Conservation (phyloP, 1,140 invertebrate species). For the Octopus sinensis region DNA sequence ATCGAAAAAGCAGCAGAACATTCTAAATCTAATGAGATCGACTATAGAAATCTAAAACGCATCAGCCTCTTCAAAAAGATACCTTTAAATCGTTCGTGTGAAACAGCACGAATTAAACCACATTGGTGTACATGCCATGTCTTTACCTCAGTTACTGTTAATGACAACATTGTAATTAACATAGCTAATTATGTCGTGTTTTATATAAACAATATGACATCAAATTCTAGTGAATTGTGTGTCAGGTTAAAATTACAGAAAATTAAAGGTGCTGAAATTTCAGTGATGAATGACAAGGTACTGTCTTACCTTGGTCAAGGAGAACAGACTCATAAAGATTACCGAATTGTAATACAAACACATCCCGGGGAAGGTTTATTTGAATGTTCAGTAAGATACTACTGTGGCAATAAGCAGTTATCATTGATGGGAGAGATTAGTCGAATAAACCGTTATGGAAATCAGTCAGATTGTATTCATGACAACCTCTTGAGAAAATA, state of each 20-base stretch:
- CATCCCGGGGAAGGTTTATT: constrained; percentile 48
- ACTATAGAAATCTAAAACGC: constrained; percentile 15
- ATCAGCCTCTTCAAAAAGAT: constrained; percentile 55
- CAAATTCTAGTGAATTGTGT: constrained; percentile 34
- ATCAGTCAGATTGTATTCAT: constrained; percentile 45
- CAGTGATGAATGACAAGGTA: constrained; percentile 31
- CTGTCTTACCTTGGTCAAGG: constrained; percentile 38
- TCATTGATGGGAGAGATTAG: constrained; percentile 49
- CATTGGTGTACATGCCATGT: constrained; percentile 57
- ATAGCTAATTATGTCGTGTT: neutral
- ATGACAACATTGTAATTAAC: neutral
- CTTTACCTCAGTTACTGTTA: neutral
- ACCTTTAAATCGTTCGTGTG: constrained; percentile 53
- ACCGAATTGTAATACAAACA: constrained; percentile 45
- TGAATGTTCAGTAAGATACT: constrained; percentile 45
- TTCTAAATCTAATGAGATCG: no score
- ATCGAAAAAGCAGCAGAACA: constrained; percentile 1
- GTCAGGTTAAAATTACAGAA: constrained; percentile 23
- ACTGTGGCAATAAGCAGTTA: constrained; percentile 26
- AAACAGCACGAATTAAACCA: constrained; percentile 51
- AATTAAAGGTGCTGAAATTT: constrained; percentile 22
- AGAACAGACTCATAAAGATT: constrained; percentile 42
- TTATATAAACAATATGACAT: neutral
- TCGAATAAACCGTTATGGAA: constrained; percentile 50
- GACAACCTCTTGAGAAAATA: neutral